Base-by-base conservation (phyloP, 92 coral and sea anemone genomes). In the Porites divaricata region DNA sequence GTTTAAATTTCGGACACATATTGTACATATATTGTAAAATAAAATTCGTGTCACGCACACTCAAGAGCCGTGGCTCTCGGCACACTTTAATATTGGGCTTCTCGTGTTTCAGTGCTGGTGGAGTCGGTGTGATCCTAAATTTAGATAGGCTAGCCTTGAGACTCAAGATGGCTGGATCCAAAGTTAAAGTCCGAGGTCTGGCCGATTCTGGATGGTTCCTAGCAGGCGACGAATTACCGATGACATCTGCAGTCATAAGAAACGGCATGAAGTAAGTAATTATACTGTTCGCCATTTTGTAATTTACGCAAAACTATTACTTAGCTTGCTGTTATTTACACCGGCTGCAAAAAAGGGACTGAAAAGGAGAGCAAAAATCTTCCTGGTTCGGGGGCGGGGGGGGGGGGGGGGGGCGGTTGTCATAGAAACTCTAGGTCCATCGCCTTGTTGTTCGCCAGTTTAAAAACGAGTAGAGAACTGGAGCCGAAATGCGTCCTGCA, bases 181-280 rank as follows among this genome's bases (percentile, higher is more conserved):
- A 81, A 21, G 90, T 95, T 67, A 63, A 88, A 9, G 98, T 95
- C 53, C 94, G 98, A 19, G 98, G 98, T 5, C 70, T 95, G 35
- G 89, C 97, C 0, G 98, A 95, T 79, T 95, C 98, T 14, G 98
- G 96, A 0, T 95, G 98, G 98, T 95, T 90, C 88, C 74, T 87
- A 56, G 61, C 75, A 45, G 49, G 74, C 9, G 15, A 57, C 12
- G 49, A 80, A 50, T 70, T 80, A 19, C 86, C 94, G 51, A 63
- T 56, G 69, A 79, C 78, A 2, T 72, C 91, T n/a, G 72, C 77
- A 57, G 85, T 88, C 49, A 95, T 93, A 50, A 80, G 67, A 72
- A 79, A 88, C 67, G 99, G 98, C 68, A 93, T 89, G 93, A 63
- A 69, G 99, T 97, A 77, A 81, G 95, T 84, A 13, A 10, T 2